phyloP scores from a whole-genome alignment of 2,888 invertebrate genomes.

The Eupeodes luniger region DNA sequence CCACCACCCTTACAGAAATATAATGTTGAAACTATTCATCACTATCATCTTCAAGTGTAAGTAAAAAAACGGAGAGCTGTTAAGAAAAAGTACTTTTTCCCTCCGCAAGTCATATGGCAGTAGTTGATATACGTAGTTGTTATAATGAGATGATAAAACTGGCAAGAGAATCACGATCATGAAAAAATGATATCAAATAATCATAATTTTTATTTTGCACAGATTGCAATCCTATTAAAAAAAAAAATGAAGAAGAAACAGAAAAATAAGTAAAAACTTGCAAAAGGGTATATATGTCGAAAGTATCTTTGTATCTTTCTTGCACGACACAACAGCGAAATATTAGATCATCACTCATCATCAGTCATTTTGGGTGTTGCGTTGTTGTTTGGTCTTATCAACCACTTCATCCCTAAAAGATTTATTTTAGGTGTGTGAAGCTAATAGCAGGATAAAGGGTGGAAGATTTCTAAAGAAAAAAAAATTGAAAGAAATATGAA shows the following conservation, averaged over 20 bases:
- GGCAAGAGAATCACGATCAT: slow-evolving; percentile 5
- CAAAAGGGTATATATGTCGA: slow-evolving; percentile 15
- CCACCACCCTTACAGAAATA: slow-evolving; percentile 59
- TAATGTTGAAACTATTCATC: slow-evolving; percentile 67
- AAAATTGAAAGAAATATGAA: slow-evolving; percentile 19
- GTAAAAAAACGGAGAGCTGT: slow-evolving; percentile 31
- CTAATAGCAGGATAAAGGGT: slow-evolving; percentile 59
- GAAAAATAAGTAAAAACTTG: neutral
- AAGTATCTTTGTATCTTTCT: slow-evolving; percentile 22
- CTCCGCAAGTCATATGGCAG: neutral
- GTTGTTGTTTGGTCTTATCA: slow-evolving; percentile 62
- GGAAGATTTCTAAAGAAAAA: slow-evolving; percentile 33
- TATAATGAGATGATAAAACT: slow-evolving; percentile 50
- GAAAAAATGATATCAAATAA: slow-evolving; percentile 39
- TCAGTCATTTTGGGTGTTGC: slow-evolving; percentile 69
- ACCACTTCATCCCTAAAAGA: slow-evolving; percentile 70
- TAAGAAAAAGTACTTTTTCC: slow-evolving; percentile 19
- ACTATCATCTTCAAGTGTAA: slow-evolving; percentile 45
- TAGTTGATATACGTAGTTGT: slow-evolving; percentile 26
- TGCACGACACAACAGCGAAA: slow-evolving; percentile 24
- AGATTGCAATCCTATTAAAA: slow-evolving; percentile 73
- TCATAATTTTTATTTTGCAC: slow-evolving; percentile 66
- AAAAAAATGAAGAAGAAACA: neutral
- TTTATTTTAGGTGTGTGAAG: slow-evolving; percentile 32
- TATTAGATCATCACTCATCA: slow-evolving; percentile 73